Conservation (phyloP, 2,113 vertebrate species). For the Mionectes macconnelli region DNA sequence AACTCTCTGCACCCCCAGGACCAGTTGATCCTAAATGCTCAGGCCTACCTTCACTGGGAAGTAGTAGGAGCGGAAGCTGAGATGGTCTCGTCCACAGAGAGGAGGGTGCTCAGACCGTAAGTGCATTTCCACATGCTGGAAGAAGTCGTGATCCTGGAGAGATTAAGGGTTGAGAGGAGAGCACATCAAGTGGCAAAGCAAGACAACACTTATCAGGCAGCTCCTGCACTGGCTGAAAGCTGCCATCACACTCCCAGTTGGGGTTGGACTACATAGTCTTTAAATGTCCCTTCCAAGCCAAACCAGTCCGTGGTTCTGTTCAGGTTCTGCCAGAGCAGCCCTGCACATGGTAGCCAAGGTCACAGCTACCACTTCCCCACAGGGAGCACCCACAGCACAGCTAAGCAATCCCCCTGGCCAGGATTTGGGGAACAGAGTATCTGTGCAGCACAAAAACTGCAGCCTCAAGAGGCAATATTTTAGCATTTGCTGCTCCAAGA, state of each 20-base stretch:
- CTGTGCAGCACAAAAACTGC: background rate
- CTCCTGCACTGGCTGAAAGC: background rate
- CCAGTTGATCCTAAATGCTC: background rate
- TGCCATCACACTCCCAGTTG: background rate
- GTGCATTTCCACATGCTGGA: constrained; percentile 99
- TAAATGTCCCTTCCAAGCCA: background rate
- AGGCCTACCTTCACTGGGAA: constrained; percentile 93
- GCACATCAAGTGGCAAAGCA: background rate
- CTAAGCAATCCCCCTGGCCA: background rate
- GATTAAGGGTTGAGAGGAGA: background rate
- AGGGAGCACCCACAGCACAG: background rate
- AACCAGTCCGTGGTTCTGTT: background rate
- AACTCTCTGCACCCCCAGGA: fast-evolving
- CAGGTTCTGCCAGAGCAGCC: background rate
- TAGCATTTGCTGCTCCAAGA: background rate
- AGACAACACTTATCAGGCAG: background rate
- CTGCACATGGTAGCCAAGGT: background rate
- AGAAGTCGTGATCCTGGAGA: constrained; percentile 94
- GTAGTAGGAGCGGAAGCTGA: constrained; percentile 98
- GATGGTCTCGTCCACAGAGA: constrained; percentile 93
- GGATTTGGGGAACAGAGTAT: background rate
- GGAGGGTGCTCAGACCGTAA: constrained; percentile 96
- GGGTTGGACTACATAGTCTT: fast-evolving
- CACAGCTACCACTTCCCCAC: fast-evolving
- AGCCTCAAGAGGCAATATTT: background rate